Percentiles rank a stretch among this genome's conserved stretches.
Evolutionary conservation across 2,113 vertebrate species (phyloP).

Genomic region (Octodon degus): DNA sequence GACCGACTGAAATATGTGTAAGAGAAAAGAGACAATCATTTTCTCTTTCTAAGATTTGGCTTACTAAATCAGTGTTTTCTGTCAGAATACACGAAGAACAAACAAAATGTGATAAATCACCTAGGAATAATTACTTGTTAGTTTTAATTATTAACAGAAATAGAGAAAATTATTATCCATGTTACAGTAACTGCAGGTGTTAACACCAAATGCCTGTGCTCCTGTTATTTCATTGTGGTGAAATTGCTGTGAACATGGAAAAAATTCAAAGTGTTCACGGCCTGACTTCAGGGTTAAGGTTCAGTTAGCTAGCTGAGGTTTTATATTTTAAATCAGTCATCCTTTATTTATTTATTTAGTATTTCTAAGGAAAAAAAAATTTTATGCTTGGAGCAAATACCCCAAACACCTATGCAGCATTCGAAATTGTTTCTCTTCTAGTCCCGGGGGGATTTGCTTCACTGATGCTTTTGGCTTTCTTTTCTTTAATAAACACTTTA

Average conservation of each 20-base stretch:
- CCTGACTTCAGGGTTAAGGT: conserved; percentile 74
- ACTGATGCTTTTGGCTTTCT: conserved; percentile 80
- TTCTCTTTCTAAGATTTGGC: neutral
- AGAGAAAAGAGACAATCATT: neutral
- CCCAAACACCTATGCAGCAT: conserved; percentile 79
- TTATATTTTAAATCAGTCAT: conserved; percentile 68
- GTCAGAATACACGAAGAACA: conserved; percentile 16
- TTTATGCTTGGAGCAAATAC: conserved; percentile 82
- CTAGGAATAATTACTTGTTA: neutral
- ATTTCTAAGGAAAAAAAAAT: conserved; percentile 78
- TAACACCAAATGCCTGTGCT: conserved; percentile 19
- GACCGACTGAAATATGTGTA: conserved; percentile 34
- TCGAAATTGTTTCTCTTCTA: conserved; percentile 83
- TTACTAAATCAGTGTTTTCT: conserved; percentile 38
- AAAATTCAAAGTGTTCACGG: conserved; percentile 71
- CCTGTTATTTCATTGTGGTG: conserved; percentile 38
- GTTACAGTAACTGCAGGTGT: neutral
- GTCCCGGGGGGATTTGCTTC: conserved; percentile 85
- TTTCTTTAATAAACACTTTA: conserved; percentile 84
- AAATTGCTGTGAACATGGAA: conserved; percentile 53
- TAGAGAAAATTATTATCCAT: neutral
- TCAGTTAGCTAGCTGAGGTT: conserved; percentile 69
- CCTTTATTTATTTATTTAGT: conserved; percentile 82
- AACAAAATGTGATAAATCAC: neutral
- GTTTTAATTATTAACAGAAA: conserved; percentile 50